Percentiles rank a stretch among this genome's conserved stretches.
phyloP scores from a whole-genome alignment of 2,113 vertebrate genomes.

The Australoheros scitulus region DNA sequence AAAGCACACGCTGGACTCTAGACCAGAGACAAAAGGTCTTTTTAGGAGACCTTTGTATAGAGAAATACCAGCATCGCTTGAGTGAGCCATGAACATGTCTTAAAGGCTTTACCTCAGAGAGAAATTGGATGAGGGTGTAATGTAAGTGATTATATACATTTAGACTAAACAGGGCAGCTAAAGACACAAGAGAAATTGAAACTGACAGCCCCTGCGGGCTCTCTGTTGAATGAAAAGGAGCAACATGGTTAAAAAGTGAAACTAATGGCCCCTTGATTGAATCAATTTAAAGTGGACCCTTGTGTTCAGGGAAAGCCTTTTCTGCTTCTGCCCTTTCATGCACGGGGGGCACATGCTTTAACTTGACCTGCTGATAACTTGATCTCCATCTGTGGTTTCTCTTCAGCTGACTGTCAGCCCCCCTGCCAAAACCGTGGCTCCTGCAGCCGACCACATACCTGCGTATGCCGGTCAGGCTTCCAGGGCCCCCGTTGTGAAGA shows the following conservation, averaged over 20 bases:
- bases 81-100: slow-evolving; percentile 21
- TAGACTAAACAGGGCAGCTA: slow-evolving; percentile 62
- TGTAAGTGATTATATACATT: slow-evolving; percentile 61
- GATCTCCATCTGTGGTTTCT: slow-evolving; percentile 63
- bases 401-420: slow-evolving; percentile 83
- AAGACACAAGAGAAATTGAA: slow-evolving; percentile 57
- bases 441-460: slow-evolving; percentile 83
- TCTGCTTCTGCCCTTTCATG: slow-evolving; percentile 44
- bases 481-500: slow-evolving; percentile 82
- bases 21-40: slow-evolving; percentile 48
- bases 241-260: slow-evolving; percentile 43
- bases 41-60: slow-evolving; percentile 36
- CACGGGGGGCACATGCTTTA: slow-evolving; percentile 31
- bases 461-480: slow-evolving; percentile 84
- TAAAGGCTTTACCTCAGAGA: slow-evolving; percentile 45
- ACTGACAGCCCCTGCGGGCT: slow-evolving; percentile 58
- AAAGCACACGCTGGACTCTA: slow-evolving; percentile 32
- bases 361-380: slow-evolving; percentile 57
- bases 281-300: slow-evolving; percentile 54
- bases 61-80: slow-evolving; percentile 29
- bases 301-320: slow-evolving; percentile 43
- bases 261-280: slow-evolving; percentile 67
- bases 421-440: slow-evolving; percentile 84
- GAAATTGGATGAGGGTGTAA: slow-evolving; percentile 64
- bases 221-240: slow-evolving; percentile 41